Evolutionary conservation across 2,888 invertebrate genomes (phyloP), one percentile per base, ranked within the genome.

Genomic region (Pinctada fucata): DNA sequence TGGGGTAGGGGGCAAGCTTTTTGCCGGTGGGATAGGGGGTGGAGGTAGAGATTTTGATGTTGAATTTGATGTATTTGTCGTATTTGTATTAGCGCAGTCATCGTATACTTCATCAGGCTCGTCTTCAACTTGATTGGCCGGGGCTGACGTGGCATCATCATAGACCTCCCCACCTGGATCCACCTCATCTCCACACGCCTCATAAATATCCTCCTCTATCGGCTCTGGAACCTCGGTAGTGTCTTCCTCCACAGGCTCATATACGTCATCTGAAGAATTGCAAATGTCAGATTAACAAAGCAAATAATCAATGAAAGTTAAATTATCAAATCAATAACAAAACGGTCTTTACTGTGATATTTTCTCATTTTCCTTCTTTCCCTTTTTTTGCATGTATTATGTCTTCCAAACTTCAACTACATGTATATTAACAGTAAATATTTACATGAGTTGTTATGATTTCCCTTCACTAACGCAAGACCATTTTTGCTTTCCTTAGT

Each of bases 151-250:
- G 31, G 82, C 83, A 51, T 87, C 87, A 78, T 87, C 88, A 79
- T 88, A 88, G 47, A 87, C 73, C 3, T 86, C 86, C 6, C 86
- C 86, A 48, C 72, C 58, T 65, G 51, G 52, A 3, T 58, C 67
- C 4, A 69, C 52, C 2, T 79, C 80, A 50, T 74, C 80, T 6
- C 73, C 79, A 65, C 81, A 77, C 51, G 81, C 84, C 72, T 87
- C 87, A 82, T 86, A 86, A 49, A 85, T 75, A 48, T 86, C 84
- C 8, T 84, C 86, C 51, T 82, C 79, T 78, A 10, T 5, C 52
- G 52, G 4, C 10, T 51, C 49, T 10, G 10, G 47, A 58, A 13
- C 6, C 13, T 58, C 13, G 58, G 6, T 13, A 58, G 6, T 58
- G 13, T 72, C 52, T 0, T 69, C 72, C 8, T 68, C 82, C 5